These are phyloP conservation scores for Aphodius sticticus DNA, from an alignment of 2,888 invertebrate genomes.

Conservation along the genomic window DNA sequence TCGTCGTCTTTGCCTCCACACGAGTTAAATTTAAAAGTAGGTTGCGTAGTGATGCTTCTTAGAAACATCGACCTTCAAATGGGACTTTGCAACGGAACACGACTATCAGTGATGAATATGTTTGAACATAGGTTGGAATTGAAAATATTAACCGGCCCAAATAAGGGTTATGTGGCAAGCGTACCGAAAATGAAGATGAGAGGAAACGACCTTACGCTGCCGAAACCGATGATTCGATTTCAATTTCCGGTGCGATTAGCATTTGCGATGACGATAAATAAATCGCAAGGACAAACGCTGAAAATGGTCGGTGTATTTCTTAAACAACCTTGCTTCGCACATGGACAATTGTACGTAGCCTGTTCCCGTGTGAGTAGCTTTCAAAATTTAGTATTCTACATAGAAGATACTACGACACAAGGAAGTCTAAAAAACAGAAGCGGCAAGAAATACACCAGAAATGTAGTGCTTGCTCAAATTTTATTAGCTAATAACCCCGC, in stretches of 20 bases:
- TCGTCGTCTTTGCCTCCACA: conserved; percentile 13
- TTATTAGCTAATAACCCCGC: neutral
- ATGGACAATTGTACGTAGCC: conserved; percentile 44
- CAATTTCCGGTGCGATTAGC: conserved; percentile 43
- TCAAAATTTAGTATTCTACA: neutral
- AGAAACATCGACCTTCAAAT: conserved; percentile 37
- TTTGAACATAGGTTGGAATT: neutral
- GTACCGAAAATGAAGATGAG: conserved; percentile 35
- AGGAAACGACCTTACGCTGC: conserved; percentile 32
- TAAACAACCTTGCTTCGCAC: conserved; percentile 39
- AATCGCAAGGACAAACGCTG: conserved; percentile 44
- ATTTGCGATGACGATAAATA: conserved; percentile 45
- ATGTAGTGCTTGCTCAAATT: neutral
- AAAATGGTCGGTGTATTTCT: conserved; percentile 39
- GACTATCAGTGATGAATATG: conserved; percentile 28
- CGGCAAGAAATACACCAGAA: conserved; percentile 11
- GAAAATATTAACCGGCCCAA: conserved; percentile 10
- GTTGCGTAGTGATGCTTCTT: conserved; percentile 39
- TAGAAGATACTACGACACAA: conserved; percentile 9
- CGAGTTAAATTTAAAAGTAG: conserved; percentile 29
- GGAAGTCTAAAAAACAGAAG: neutral
- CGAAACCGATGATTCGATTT: conserved; percentile 27
- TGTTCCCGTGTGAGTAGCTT: conserved; percentile 36
- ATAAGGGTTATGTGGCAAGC: conserved; percentile 21
- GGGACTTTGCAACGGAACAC: conserved; percentile 38